Evolutionary conservation across 2,888 invertebrate species (phyloP), one percentile per base, ranked within the genome.

Genomic region (Pachycephus smyrnensis): DNA sequence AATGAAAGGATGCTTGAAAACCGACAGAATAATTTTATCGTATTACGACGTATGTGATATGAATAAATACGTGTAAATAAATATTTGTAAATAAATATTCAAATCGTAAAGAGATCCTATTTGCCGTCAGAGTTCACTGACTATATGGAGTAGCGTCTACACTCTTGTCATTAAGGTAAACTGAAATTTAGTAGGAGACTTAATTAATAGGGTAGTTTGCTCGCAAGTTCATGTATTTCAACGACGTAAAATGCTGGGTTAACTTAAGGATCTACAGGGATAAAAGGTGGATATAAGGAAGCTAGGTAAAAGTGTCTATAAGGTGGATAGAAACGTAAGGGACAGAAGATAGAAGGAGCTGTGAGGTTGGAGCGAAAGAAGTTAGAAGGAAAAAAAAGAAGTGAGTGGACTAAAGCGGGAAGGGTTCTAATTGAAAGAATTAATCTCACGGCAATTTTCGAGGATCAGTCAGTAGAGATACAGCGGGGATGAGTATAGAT

Each of bases 401-500:
- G 69, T n/a, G 74, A 69, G 73, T 77, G 40, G 73, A 69, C 69
- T 30, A 30, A 37, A 12, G 31, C 74, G 4, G 32, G 11, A 12
- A 15, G 74, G 12, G 31, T 3, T 2, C 6, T 73, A 75, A 68
- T 32, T 75, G 76, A 77, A 81, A 79, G 80, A 82, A 85, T 83
- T 82, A 86, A 86, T 83, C 80, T 85, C 76, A 33, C 73, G 69
- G 77, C 73, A 82, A 81, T 82, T 85, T 86, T 83, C 69, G 75
- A 73, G 35, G 40, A 75, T 35, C 77, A 73, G 68, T 78, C 76
- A 74, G 73, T 71, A 55, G 77, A 68, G 35, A 75, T 75, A 36
- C 37, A n/a, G 32, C 12, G 74, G 31, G 31, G 75, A 36, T 30
- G 31, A 12, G 32, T 35, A n/a, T 68, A 40, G 32, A 69, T 40